Base-by-base conservation (phyloP, 2,797 vertebrate genomes). In the Botia kubotai region DNA sequence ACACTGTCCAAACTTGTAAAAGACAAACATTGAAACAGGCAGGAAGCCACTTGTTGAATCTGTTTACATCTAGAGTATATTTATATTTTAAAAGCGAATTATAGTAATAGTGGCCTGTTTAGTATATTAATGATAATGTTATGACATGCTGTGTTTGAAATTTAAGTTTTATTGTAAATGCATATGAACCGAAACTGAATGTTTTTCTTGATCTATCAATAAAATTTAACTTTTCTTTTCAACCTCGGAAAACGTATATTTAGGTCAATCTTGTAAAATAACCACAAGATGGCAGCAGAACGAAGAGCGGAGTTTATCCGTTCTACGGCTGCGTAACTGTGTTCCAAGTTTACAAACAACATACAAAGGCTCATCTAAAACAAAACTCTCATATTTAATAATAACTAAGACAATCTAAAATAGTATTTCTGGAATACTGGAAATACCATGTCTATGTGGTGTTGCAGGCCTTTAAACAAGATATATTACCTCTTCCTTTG, bases 231-330 rank as follows among this genome's bases (percentile, higher is more conserved):
- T 10, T 43, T 43, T 46, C 6, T 8, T 29, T 29, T 13, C 6
- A 58, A 21, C n/a, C 21, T 21, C 10, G 6, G n/a, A 21, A 39
- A 39, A 46, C 43, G 39, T 43, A 46, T 46, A 23, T 63, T 29
- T 39, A 39, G 1, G 14, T n/a, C 2, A 11, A 43, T 62, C 16
- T 19, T 17, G 33, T n/a, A 0, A 43, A 10, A 13, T 74, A 8
- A 69, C 91, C 94, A 93, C 87, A 29, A 93, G 94, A 90, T 91
- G 92, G 91, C 88, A 89, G 90, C 88, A 94, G 36, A 90, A 78
- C 81, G 90, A 88, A 94, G 36, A 90, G 78, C 81, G 87, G 88
- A 88, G 74, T 33, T 68, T 29, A 68, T 50, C 2, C 11, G 1
- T 13, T 60, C 29, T 23, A 16, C 39, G 48, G n/a, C 72, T 46